Conservation (phyloP, 2,888 invertebrate genomes). For the Oeneis ivallda region DNA sequence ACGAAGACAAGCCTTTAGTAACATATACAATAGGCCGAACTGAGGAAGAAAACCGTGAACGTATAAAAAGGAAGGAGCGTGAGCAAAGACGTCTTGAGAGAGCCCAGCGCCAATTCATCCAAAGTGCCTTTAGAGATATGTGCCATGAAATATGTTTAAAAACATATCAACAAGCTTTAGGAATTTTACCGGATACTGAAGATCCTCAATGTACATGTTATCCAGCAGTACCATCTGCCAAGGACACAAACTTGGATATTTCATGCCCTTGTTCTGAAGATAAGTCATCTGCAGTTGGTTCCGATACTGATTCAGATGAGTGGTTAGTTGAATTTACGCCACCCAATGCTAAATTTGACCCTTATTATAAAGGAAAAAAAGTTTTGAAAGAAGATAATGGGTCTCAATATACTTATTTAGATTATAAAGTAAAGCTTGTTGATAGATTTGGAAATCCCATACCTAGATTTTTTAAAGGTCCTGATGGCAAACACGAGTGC, state of each 20-base stretch:
- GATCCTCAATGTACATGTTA: constrained; percentile 65
- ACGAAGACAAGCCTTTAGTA: constrained; percentile 67
- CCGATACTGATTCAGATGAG: constrained; percentile 72
- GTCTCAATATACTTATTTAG: constrained; percentile 67
- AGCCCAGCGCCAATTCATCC: constrained; percentile 66
- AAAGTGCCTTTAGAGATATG: constrained; percentile 69
- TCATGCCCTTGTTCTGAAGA: constrained; percentile 73
- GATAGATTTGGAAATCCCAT: constrained; percentile 68
- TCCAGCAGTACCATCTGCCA: constrained; percentile 56
- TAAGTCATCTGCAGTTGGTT: constrained; percentile 47
- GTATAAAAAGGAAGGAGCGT: constrained; percentile 64
- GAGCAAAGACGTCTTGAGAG: constrained; percentile 64
- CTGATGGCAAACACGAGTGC: constrained; percentile 69
- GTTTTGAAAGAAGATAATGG: constrained; percentile 49
- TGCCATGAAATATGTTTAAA: constrained; percentile 72
- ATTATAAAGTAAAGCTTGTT: constrained; percentile 66
- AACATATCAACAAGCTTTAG: constrained; percentile 73
- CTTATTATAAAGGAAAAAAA: constrained; percentile 59
- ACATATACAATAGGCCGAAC: constrained; percentile 72
- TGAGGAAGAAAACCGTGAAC: constrained; percentile 66
- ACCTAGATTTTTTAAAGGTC: constrained; percentile 69
- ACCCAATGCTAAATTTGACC: constrained; percentile 65
- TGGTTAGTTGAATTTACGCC: constrained; percentile 78
- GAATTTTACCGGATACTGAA: constrained; percentile 64
- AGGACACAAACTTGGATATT: constrained; percentile 52